A percentile compares a stretch with the other conserved stretches of the same genome.
Conservation (phyloP, 30 jellyfish, hydroid and myxozoan species). For the Aurelia aurita region DNA sequence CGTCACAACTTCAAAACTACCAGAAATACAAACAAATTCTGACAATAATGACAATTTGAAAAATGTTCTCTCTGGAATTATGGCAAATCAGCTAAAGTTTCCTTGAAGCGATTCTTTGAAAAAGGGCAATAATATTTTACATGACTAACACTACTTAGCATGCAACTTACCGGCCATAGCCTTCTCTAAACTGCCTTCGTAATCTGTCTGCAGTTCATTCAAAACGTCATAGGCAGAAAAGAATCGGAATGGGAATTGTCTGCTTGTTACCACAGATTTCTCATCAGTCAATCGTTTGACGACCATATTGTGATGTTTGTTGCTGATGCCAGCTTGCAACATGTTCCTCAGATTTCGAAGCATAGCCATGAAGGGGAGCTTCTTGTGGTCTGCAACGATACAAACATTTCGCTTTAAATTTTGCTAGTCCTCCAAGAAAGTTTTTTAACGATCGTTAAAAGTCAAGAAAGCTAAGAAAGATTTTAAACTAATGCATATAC, state of each 20-base stretch:
- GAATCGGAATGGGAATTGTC: slow-evolving; percentile 95
- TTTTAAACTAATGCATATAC: not conserved
- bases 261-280: slow-evolving; percentile 87
- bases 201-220: slow-evolving; percentile 57
- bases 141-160: too few species aligned
- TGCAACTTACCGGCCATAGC: slow-evolving; percentile 32
- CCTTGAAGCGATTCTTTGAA: too few species aligned
- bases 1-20: too few species aligned
- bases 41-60: too few species aligned
- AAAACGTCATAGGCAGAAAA: slow-evolving; percentile 87
- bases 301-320: slow-evolving; percentile 80
- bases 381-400: slow-evolving; percentile 75
- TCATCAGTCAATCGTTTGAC: slow-evolving; percentile 73
- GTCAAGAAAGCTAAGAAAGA: not conserved
- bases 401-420: not conserved
- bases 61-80: too few species aligned
- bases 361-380: slow-evolving; percentile 98
- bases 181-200: slow-evolving; percentile 2
- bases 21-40: too few species aligned
- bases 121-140: too few species aligned
- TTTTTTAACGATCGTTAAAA: not conserved
- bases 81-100: too few species aligned
- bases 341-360: slow-evolving; percentile 87
- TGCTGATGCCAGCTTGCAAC: slow-evolving; percentile 84
- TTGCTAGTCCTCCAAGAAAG: not conserved